A percentile compares a stretch with the other conserved stretches of the same genome.
Evolutionary conservation across 2,797 vertebrate species (phyloP).

Genomic region (Cyprinella venusta): DNA sequence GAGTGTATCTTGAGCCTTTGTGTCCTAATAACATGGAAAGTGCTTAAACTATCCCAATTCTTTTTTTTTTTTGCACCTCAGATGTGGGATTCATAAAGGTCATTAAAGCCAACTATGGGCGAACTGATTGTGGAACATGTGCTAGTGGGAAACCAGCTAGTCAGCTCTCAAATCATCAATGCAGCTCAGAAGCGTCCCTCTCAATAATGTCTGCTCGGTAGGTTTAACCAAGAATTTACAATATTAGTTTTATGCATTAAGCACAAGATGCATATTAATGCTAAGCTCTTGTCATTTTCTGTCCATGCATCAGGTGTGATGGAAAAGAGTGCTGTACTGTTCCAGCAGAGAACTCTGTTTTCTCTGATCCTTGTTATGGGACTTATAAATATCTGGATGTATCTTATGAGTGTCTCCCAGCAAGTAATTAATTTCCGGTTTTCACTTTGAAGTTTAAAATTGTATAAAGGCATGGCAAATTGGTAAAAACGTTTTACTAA

Average conservation of each 20-base stretch:
- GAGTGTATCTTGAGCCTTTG: background rate
- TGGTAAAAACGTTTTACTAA: too few species aligned
- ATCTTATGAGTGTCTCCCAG: background rate
- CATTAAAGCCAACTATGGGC: conserved; percentile 15
- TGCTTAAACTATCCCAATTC: background rate
- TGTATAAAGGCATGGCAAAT: too few species aligned
- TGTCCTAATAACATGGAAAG: too few species aligned
- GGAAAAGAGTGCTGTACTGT: background rate
- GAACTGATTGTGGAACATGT: background rate
- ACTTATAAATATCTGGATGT: conserved; percentile 8
- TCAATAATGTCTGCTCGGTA: background rate
- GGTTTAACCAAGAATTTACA: background rate
- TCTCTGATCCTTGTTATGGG: background rate
- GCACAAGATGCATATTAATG: background rate
- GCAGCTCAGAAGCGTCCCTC: background rate
- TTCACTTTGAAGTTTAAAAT: too few species aligned
- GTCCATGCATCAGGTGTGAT: background rate
- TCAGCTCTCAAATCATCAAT: conserved; percentile 10
- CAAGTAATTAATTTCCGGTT: background rate
- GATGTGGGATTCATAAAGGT: conserved; percentile 6
- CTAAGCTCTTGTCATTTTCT: background rate
- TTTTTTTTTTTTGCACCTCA: background rate
- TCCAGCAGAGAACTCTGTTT: background rate
- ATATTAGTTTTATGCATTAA: background rate
- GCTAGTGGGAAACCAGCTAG: background rate